These are phyloP conservation scores for Euzetes globulus DNA, from an alignment of 2,888 invertebrate species.

Conservation along the genomic window DNA sequence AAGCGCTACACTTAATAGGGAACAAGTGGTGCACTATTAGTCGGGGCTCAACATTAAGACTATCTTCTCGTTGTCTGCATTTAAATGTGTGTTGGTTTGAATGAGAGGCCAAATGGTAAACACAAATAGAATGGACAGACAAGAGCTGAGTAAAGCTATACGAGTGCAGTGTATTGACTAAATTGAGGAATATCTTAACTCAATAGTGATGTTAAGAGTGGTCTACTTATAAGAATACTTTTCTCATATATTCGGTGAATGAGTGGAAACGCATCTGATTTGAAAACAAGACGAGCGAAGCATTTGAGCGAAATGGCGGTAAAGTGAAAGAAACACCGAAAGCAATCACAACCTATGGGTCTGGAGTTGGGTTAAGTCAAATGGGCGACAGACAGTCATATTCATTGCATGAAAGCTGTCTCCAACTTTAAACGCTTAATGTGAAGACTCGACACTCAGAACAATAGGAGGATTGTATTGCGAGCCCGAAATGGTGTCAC, in stretches of 20 bases:
- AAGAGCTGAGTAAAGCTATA: not conserved
- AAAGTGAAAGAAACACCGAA: conserved; percentile 6
- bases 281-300: conserved; percentile 8
- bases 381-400: conserved; percentile 24
- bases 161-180: not conserved
- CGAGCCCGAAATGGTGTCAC: conserved; percentile 24
- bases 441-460: conserved; percentile 27
- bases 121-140: not conserved
- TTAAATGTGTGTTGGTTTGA: conserved; percentile 10
- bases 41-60: conserved; percentile 4
- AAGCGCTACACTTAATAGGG: conserved; percentile 22
- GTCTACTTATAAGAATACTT: not conserved
- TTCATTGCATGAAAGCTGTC: conserved; percentile 24
- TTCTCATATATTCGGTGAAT: not conserved
- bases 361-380: conserved; percentile 21
- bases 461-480: conserved; percentile 28
- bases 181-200: not conserved
- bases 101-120: conserved; percentile 24
- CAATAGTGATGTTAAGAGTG: not conserved
- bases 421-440: conserved; percentile 30
- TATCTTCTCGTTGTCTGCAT: conserved; percentile 21
- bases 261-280: conserved; percentile 20
- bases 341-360: not conserved
- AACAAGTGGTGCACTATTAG: not conserved
- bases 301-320: conserved; percentile 20